phyloP scores from a whole-genome alignment of 2,888 invertebrate genomes.

The Ephialtes manifestator region DNA sequence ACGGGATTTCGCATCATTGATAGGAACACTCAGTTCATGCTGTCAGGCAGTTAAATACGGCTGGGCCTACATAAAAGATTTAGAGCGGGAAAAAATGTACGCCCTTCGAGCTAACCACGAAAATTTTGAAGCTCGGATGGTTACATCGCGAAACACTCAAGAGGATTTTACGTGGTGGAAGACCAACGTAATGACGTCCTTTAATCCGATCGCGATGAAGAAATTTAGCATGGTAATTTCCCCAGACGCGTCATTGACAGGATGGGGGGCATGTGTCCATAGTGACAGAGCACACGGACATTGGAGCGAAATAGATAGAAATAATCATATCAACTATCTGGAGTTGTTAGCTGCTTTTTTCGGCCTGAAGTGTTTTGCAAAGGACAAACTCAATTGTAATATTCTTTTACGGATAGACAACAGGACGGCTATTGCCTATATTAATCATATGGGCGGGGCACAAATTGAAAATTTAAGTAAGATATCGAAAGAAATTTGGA shows the following conservation, averaged over 20 bases:
- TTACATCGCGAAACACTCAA: slow-evolving; percentile 6
- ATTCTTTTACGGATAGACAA: slow-evolving; percentile 60
- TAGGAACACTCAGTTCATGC: slow-evolving; percentile 52
- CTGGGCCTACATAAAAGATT: slow-evolving; percentile 48
- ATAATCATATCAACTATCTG: slow-evolving; percentile 54
- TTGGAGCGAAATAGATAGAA: slow-evolving; percentile 42
- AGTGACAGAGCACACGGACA: slow-evolving; percentile 32
- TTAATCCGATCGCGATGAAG: not conserved
- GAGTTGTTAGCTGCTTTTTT: slow-evolving; percentile 56
- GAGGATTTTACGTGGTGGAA: slow-evolving; percentile 48
- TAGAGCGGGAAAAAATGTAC: slow-evolving; percentile 54
- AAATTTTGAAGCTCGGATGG: slow-evolving; percentile 50
- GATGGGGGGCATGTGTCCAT: slow-evolving; percentile 32
- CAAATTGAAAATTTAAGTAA: slow-evolving; percentile 40
- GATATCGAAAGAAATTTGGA: slow-evolving; percentile 59
- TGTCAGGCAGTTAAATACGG: slow-evolving; percentile 61
- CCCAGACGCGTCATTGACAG: slow-evolving; percentile 25
- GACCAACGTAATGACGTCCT: slow-evolving; percentile 27
- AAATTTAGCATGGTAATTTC: slow-evolving; percentile 34
- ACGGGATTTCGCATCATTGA: slow-evolving; percentile 47
- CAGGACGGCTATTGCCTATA: slow-evolving; percentile 62
- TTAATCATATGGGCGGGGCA: slow-evolving; percentile 63
- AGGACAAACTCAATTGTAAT: slow-evolving; percentile 37
- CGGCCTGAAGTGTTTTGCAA: slow-evolving; percentile 58
- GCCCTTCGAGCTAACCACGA: slow-evolving; percentile 31